Base-by-base conservation (phyloP, 2,797 vertebrate species). In the Chromobotia macracanthus region DNA sequence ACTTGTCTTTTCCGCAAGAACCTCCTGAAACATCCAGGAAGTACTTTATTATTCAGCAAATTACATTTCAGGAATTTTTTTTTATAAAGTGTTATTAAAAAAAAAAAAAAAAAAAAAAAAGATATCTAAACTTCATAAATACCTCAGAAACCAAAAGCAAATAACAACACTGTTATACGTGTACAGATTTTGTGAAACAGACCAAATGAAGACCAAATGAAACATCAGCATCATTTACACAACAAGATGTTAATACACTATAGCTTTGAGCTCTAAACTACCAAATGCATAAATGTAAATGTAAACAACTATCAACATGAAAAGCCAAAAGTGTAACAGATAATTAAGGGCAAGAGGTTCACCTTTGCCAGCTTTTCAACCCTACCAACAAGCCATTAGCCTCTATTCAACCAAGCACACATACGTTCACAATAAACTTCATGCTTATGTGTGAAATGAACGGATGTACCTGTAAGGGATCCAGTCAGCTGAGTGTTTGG, bases 401-500 rank as follows among this genome's bases (percentile, higher is more conserved):
- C 48, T 50, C 41, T 16, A n/a, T 28, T 12, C 28, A 67, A 64
- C 16, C 74, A 67, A 67, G 41, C 35, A 58, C 64, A 69, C 66
- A 56, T 23, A 46, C n/a, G 3, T 25, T 48, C 56, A 8, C 10
- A 41, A 19, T 38, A 55, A 75, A 56, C 31, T 38, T 13, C 11
- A 12, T 25, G 55, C 64, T 55, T 13, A 64, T 23, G n/a, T 55
- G 12, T 25, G 35, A 0, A 76, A 15, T 5, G 55, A 44, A 46
- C 16, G 16, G n/a, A 53, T 19, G 58, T 96, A 99, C 97, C 97
- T 99, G 96, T 98, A 99, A 81, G 96, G 97, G 89, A 99, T 97
- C 97, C 97, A 99, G 93, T 98, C 96, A 88, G 96, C 96, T 85
- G 95, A 96, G 90, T 96, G 95, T 93, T 95, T 97, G 90, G 97